Evolutionary conservation across 2,797 vertebrate species (phyloP).

Genomic region (Pangasius larnaudii): DNA sequence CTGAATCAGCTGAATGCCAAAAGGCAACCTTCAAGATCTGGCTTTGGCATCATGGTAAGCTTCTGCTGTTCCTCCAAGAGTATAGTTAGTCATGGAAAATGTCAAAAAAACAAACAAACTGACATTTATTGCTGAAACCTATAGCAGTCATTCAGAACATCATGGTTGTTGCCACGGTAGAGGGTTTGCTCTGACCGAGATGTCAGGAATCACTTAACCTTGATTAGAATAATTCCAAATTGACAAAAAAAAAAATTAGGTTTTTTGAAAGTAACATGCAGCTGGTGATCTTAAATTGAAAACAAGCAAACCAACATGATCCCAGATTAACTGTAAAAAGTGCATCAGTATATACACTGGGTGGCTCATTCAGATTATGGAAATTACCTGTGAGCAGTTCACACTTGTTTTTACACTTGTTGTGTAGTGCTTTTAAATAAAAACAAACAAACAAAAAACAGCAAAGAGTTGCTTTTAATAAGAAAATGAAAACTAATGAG

Average conservation of each 20-base stretch:
- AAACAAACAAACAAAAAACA: background rate
- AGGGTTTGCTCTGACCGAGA: background rate
- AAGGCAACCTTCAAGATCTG: conserved; percentile 60
- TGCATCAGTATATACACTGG: background rate
- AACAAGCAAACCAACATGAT: background rate
- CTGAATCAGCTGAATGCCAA: conserved; percentile 81
- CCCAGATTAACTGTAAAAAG: background rate
- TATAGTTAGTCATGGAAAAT: background rate
- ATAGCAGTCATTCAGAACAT: background rate
- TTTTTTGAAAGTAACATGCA: background rate
- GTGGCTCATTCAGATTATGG: background rate
- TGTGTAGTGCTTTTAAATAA: background rate
- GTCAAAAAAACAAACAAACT: background rate
- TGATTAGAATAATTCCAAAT: background rate
- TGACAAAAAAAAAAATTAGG: background rate
- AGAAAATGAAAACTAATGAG: background rate
- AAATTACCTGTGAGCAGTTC: background rate
- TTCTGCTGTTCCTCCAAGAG: background rate
- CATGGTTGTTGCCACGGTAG: background rate
- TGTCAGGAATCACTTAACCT: background rate
- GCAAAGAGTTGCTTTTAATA: background rate
- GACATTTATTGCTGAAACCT: background rate
- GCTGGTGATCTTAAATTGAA: background rate
- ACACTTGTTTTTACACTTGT: background rate
- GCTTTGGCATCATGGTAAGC: conserved; percentile 68